phyloP scores from a whole-genome alignment of 2,888 invertebrate genomes.

The Leucoma salicis region DNA sequence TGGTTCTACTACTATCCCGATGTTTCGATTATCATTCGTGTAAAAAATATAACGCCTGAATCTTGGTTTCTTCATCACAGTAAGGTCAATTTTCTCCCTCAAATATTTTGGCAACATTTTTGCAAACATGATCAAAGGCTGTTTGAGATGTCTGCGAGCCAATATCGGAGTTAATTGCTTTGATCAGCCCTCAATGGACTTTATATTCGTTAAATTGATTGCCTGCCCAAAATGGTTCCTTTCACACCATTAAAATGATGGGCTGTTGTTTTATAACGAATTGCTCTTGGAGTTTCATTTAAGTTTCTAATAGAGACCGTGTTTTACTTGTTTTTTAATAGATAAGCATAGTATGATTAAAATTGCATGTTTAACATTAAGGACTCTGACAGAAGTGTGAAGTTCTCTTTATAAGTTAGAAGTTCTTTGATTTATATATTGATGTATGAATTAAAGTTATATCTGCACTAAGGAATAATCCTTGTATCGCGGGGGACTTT shows the following conservation, averaged over 20 bases:
- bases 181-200: conserved; percentile 15
- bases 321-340: not conserved
- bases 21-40: too few species aligned
- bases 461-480: too few species aligned
- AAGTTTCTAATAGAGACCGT: not conserved
- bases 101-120: conserved; percentile 4
- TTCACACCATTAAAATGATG: not conserved
- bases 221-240: conserved; percentile 15
- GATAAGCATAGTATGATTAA: too few species aligned
- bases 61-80: not conserved
- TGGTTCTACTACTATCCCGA: too few species aligned
- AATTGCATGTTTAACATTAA: too few species aligned
- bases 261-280: not conserved
- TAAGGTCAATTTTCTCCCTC: not conserved
- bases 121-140: conserved; percentile 12
- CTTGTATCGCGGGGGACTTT: too few species aligned
- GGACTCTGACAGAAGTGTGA: too few species aligned
- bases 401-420: too few species aligned
- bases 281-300: not conserved
- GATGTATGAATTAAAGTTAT: too few species aligned
- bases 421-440: too few species aligned
- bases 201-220: conserved; percentile 24
- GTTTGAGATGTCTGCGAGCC: conserved; percentile 3
- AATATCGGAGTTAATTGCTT: conserved; percentile 21
- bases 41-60: too few species aligned